phyloP scores from a whole-genome alignment of 2,888 invertebrate species.

The Acleris holmiana region DNA sequence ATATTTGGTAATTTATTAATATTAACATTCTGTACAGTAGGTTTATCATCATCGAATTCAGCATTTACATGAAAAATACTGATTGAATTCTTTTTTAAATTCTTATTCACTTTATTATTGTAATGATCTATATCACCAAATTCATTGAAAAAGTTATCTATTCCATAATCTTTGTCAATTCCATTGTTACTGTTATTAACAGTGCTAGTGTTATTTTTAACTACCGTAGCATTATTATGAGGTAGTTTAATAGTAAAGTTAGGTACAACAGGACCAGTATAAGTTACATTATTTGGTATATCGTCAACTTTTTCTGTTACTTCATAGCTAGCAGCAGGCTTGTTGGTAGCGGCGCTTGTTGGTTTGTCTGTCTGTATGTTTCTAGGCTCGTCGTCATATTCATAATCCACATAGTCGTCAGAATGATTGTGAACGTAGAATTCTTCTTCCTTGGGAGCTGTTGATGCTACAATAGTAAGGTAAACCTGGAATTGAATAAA shows the following conservation, averaged over 20 bases:
- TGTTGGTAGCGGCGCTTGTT: constrained; percentile 17
- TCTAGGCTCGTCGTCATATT: constrained; percentile 9
- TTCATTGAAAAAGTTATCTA: constrained; percentile 1
- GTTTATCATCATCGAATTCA: constrained; percentile 48
- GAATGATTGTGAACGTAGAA: constrained; percentile 22
- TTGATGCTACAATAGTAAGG: constrained; percentile 6
- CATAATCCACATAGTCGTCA: constrained; percentile 26
- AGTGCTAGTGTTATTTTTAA: constrained; percentile 32
- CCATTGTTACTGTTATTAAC: constrained; percentile 26
- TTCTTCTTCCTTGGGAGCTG: constrained; percentile 16
- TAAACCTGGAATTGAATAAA: constrained; percentile 2
- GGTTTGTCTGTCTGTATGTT: constrained; percentile 9
- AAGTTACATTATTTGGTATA: constrained; percentile 56
- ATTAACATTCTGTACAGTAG: constrained; percentile 33
- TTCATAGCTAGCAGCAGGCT: constrained; percentile 51
- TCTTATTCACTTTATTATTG: not conserved
- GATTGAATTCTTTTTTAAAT: constrained; percentile 42
- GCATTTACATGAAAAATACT: constrained; percentile 54
- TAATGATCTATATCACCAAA: not conserved
- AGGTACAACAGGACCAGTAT: constrained; percentile 50
- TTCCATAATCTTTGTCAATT: constrained; percentile 35
- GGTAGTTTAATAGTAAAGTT: constrained; percentile 51
- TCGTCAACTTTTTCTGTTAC: constrained; percentile 66
- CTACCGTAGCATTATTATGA: constrained; percentile 49
- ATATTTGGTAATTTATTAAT: constrained; percentile 33